Evolutionary conservation across 2,888 invertebrate genomes (phyloP), one percentile per base, ranked within the genome.

Genomic region (Troides helena): DNA sequence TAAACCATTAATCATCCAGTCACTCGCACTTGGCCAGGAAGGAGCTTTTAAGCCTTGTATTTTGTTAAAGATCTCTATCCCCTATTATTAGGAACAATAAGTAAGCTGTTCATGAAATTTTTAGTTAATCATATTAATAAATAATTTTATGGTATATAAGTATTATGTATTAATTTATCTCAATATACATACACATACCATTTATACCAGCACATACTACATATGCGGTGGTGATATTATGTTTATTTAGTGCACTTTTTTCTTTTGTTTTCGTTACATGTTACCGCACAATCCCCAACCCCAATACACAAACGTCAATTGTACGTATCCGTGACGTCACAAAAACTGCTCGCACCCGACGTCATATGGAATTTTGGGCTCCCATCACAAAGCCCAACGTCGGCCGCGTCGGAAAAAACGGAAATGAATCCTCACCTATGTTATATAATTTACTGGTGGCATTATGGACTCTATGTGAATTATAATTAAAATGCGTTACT

Each of bases 381-480:
- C 89, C 89, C 84, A 84, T 83, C 85, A 84, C 90, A 92, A 92
- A 92, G 92, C 89, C 87, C 88, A 89, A 88, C 92, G 92, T 88
- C 92, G 91, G 78, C 88, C 91, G 88, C 92, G 92, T 84, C 92
- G 92, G 82, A 92, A 92, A 92, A 92, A 92, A 92, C 92, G 92
- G 79, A 92, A 92, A 92, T 92, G 88, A 89, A 70, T 72, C 17
- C 25, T 53, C 43, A 59, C 12, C 23, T n/a, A 21, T 39, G 46
- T 50, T 59, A 50, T 68, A 18, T 53, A 56, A 46, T 56, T 46
- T 53, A 60, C 39, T 66, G 66, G 70, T 66, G 67, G 66, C 63
- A 64, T 70, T 81, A 81, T 82, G 84, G 80, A 84, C 81, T 75
- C 69, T 82, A 80, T 74, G 72, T 67, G 53, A 53, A 70, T 68